Evolutionary conservation across 1,140 invertebrate species (phyloP).

Genomic region (Rhopalosiphum padi): DNA sequence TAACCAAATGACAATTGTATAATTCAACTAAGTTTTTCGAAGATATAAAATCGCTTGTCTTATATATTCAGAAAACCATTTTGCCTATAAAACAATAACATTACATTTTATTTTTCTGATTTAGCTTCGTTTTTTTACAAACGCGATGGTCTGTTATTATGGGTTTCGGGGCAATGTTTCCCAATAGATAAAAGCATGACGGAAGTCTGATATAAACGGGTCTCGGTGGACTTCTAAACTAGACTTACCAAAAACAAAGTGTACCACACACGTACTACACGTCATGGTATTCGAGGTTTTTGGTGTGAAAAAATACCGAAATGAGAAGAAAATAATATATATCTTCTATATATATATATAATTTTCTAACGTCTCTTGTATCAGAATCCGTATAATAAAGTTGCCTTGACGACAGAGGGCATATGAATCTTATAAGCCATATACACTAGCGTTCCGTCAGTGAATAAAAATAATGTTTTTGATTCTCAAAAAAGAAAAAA

Average conservation of each 20-base stretch:
- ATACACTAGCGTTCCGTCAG: neutral
- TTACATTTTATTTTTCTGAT: slow-evolving; percentile 18
- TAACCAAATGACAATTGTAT: neutral
- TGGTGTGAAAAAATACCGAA: neutral
- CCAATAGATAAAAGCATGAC: slow-evolving; percentile 32
- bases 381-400: slow-evolving; percentile 32
- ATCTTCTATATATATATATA: slow-evolving; percentile 20
- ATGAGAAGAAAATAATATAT: slow-evolving; percentile 1
- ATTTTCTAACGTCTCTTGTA: neutral
- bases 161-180: neutral
- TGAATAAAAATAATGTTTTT: neutral
- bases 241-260: neutral
- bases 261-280: neutral
- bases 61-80: neutral
- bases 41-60: neutral
- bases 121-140: neutral
- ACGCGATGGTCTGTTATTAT: neutral
- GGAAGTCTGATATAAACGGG: slow-evolving; percentile 34
- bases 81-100: neutral
- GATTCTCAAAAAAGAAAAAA: neutral
- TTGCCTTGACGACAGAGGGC: slow-evolving; percentile 40
- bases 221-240: slow-evolving; percentile 30
- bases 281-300: neutral
- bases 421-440: slow-evolving; percentile 28
- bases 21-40: neutral